Base-by-base conservation (phyloP, 2,888 invertebrate genomes). In the Hydropsyche betteni region DNA sequence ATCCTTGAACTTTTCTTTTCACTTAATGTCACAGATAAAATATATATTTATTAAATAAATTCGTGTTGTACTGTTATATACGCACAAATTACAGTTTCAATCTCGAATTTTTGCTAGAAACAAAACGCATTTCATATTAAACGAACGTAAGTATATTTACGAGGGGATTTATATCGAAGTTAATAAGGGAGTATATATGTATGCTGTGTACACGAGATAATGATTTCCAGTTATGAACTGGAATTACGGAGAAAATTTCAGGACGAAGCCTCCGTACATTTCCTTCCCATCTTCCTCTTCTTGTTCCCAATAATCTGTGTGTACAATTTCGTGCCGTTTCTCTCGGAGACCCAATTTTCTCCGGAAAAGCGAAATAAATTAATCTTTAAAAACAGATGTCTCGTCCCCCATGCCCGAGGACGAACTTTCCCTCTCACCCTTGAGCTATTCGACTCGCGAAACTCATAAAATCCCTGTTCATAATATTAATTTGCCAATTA, bases 391-490 rank as follows among this genome's bases (percentile, higher is more conserved):
- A 64, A 36, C 64, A 64, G 64, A 64, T 64, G 64, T 64, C 64
- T 36, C 64, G 6, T 55, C 16, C 24, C 24, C 24, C 24, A 24
- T 24, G 24, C 24, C 55, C 16, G 55, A 14, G 16, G 10, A 10
- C 44, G 44, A 44, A 44, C 44, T 44, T 44, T 44, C 44, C 1
- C 7, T 44, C 10, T 10, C 24, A n/a, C 51, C 51, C 51, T 61
- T 61, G 33, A 61, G 61, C 61, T 61, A 61, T 61, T 61, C 64
- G 12, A 10, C 64, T 36, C 36, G 36, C 4, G 64, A 24, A 33
- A 64, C 64, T 64, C 64, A 64, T 64, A 64, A 64, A 64, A 64
- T 64, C 64, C 64, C 64, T 64, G 64, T 64, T 64, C 64, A 64
- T 64, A 64, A 64, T 64, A 64, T 64, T 64, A 64, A 64, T 64